Evolutionary conservation across 1,140 invertebrate species (phyloP).

Genomic region (Neocloeon triangulifer): DNA sequence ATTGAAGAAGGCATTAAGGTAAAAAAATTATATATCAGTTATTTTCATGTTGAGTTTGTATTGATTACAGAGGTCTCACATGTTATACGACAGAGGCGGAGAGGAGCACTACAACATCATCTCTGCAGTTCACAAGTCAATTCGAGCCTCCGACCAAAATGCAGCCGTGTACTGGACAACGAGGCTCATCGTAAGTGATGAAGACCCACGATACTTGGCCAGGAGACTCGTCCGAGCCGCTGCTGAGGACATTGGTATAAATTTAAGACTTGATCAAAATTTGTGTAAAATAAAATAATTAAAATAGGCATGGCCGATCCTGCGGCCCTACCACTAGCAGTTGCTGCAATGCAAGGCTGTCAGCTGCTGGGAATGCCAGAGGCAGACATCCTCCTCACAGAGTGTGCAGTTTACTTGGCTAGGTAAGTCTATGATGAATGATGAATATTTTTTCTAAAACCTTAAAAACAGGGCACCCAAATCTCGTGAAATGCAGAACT

Average conservation of each 20-base stretch:
- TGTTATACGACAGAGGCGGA: slow-evolving; percentile 54
- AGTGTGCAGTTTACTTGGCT: slow-evolving; percentile 51
- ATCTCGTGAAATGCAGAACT: slow-evolving; percentile 41
- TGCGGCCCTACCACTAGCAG: slow-evolving; percentile 21
- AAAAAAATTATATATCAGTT: not conserved
- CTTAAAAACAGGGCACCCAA: slow-evolving; percentile 42
- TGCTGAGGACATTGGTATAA: slow-evolving; percentile 51
- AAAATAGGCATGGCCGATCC: slow-evolving; percentile 25
- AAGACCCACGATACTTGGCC: slow-evolving; percentile 63
- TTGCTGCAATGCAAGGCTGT: slow-evolving; percentile 51
- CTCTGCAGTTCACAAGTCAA: slow-evolving; percentile 65
- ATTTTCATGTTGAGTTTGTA: slow-evolving; percentile 5
- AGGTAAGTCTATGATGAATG: slow-evolving; percentile 10
- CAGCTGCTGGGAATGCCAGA: slow-evolving; percentile 66
- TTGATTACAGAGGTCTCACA: slow-evolving; percentile 35
- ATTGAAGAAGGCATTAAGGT: slow-evolving; percentile 39
- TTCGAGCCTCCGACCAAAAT: slow-evolving; percentile 59
- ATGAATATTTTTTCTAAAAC: not conserved
- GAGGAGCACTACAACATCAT: slow-evolving; percentile 69
- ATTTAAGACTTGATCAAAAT: not conserved
- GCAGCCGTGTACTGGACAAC: slow-evolving; percentile 66
- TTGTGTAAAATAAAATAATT: not conserved
- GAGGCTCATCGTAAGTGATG: slow-evolving; percentile 56
- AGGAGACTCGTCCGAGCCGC: slow-evolving; percentile 50
- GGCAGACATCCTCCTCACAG: slow-evolving; percentile 49